Conservation (phyloP, 2,113 vertebrate species). For the Scolopax mira region DNA sequence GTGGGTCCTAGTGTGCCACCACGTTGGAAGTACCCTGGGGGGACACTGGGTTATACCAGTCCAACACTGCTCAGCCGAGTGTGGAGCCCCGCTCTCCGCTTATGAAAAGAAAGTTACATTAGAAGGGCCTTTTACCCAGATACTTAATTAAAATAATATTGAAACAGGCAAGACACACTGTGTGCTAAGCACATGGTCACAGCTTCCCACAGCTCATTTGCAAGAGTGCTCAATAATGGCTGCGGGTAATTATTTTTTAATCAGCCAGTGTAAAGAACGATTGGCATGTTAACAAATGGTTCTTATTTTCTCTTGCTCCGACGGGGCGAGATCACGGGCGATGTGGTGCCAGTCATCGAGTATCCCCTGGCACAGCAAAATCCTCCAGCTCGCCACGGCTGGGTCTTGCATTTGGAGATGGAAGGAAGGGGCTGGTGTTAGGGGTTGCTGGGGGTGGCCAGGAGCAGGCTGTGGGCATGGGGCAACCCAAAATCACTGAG, state of each 20-base stretch:
- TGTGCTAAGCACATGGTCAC: constrained; percentile 13
- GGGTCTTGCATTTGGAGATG: not conserved
- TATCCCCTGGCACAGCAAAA: not conserved
- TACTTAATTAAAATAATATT: constrained; percentile 71
- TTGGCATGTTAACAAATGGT: constrained; percentile 66
- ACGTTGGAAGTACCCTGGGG: not conserved
- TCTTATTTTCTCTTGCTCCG: constrained; percentile 38
- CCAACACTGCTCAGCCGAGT: rapidly evolving
- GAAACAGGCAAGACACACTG: constrained; percentile 54
- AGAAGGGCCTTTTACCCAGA: constrained; percentile 55
- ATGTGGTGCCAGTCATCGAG: not conserved
- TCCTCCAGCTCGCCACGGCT: not conserved
- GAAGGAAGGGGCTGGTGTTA: not conserved
- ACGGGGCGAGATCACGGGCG: not conserved
- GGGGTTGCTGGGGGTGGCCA: not conserved
- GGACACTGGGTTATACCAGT: not conserved
- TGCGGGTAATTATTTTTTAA: constrained; percentile 72
- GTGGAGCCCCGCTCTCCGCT: not conserved
- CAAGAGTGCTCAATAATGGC: constrained; percentile 60
- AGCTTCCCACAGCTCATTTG: constrained; percentile 68
- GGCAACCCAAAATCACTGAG: not conserved
- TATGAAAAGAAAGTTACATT: constrained; percentile 50
- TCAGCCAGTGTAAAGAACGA: constrained; percentile 63
- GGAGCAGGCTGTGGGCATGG: rapidly evolving
- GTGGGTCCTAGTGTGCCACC: not conserved